Evolutionary conservation across 2,888 invertebrate species (phyloP).

Genomic region (Pharmacophagus antenor): DNA sequence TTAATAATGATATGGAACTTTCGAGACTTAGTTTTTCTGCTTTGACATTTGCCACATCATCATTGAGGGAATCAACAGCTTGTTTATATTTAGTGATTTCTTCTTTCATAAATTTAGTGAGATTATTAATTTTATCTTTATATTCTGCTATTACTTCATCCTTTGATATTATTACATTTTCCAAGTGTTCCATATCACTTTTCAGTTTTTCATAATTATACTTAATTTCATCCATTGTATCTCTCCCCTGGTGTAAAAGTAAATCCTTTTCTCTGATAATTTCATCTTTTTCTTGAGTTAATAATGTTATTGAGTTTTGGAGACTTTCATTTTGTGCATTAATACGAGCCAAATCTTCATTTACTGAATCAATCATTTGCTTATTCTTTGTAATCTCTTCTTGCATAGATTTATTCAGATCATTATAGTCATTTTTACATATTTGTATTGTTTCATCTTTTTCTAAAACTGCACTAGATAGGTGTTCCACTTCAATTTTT

Average conservation of each 20-base stretch:
- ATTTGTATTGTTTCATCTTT: conserved; percentile 10
- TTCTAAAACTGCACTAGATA: background rate
- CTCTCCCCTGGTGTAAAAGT: conserved; percentile 36
- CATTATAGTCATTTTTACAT: conserved; percentile 5
- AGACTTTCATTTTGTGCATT: conserved; percentile 1
- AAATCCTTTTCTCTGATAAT: conserved; percentile 11
- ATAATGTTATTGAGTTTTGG: background rate
- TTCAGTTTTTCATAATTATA: conserved; percentile 20
- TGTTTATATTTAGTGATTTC: background rate
- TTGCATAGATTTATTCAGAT: conserved; percentile 18
- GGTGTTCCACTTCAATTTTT: conserved; percentile 5
- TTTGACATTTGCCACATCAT: conserved; percentile 6
- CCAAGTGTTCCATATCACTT: background rate
- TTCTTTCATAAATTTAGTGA: conserved; percentile 33
- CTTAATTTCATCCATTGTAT: conserved; percentile 36
- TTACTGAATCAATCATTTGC: background rate
- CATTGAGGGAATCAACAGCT: conserved; percentile 1
- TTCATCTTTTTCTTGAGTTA: conserved; percentile 7
- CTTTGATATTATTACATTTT: background rate
- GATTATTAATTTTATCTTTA: conserved; percentile 34
- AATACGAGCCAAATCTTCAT: conserved; percentile 3
- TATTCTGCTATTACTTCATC: conserved; percentile 11
- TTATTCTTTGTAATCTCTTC: conserved; percentile 9
- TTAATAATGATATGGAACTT: conserved; percentile 7
- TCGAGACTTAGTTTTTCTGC: conserved; percentile 7